These are phyloP conservation scores for Xyrichtys novacula DNA, from an alignment of 2,797 vertebrate species.

Conservation along the genomic window DNA sequence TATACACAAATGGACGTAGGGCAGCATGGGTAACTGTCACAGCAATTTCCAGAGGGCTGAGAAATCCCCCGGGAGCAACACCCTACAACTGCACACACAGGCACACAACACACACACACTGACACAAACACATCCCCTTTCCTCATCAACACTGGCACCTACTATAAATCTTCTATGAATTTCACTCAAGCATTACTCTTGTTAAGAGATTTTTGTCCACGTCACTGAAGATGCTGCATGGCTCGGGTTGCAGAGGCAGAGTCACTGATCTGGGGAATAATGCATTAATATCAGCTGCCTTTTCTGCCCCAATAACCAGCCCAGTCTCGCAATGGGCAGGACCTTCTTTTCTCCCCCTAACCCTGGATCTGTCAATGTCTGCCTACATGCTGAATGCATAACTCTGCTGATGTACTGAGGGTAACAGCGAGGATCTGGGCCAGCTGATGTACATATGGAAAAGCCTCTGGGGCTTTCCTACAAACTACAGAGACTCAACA, in stretches of 20 bases:
- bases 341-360: conserved; percentile 5
- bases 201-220: not conserved
- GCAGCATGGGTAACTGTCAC: conserved; percentile 64
- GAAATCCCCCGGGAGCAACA: conserved; percentile 55
- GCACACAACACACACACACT: conserved; percentile 1
- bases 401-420: conserved; percentile 5
- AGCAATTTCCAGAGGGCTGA: conserved; percentile 57
- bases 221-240: not conserved
- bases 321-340: conserved; percentile 17
- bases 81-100: not conserved
- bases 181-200: not conserved
- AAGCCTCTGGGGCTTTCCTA: not conserved
- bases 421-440: not conserved
- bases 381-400: not conserved
- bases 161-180: conserved; percentile 12
- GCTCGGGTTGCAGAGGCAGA: conserved; percentile 36
- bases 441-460: not conserved
- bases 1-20: conserved; percentile 26
- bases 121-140: not conserved
- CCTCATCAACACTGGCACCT: not conserved
- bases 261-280: conserved; percentile 57
- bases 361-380: conserved; percentile 15
- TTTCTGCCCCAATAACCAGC: conserved; percentile 70
- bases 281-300: conserved; percentile 51
- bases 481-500: not conserved